Conservation (phyloP, 2,888 invertebrate genomes). For the Agrochola litura region DNA sequence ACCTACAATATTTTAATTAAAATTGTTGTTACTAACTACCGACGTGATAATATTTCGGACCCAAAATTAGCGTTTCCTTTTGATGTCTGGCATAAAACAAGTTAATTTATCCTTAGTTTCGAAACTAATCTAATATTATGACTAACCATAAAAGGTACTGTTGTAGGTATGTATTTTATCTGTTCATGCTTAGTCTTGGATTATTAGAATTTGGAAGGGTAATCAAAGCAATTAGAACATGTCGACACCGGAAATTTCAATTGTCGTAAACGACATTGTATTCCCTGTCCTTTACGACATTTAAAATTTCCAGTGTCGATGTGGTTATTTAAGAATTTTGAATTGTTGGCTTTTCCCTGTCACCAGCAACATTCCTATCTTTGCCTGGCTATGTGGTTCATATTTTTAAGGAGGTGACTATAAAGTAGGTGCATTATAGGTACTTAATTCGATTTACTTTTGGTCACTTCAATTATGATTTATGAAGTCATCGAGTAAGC, state of each 20-base stretch:
- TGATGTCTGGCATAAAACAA: constrained; percentile 14
- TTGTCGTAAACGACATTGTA: no score
- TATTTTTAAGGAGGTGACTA: no score
- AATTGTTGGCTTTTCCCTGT: background rate
- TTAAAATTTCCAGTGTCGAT: no score
- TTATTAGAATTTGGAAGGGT: constrained; percentile 6
- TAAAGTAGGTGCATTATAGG: background rate
- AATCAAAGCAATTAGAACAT: background rate
- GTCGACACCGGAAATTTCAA: no score
- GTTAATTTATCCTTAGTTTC: constrained; percentile 34
- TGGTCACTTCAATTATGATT: no score
- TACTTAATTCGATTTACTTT: background rate
- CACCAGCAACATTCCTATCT: background rate
- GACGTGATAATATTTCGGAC: background rate
- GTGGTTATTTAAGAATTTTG: background rate
- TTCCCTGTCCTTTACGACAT: no score
- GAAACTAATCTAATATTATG: constrained; percentile 46
- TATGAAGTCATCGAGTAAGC: no score
- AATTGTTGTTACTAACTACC: background rate
- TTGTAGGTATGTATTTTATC: constrained; percentile 16
- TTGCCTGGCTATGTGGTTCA: no score
- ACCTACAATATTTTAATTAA: background rate
- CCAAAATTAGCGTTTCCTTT: constrained; percentile 17
- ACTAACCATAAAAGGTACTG: constrained; percentile 16
- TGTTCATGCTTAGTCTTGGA: constrained; percentile 1